A percentile compares a stretch with the other conserved stretches of the same genome.
phyloP scores from a whole-genome alignment of 1,140 invertebrate genomes.

The Antheraea pernyi region DNA sequence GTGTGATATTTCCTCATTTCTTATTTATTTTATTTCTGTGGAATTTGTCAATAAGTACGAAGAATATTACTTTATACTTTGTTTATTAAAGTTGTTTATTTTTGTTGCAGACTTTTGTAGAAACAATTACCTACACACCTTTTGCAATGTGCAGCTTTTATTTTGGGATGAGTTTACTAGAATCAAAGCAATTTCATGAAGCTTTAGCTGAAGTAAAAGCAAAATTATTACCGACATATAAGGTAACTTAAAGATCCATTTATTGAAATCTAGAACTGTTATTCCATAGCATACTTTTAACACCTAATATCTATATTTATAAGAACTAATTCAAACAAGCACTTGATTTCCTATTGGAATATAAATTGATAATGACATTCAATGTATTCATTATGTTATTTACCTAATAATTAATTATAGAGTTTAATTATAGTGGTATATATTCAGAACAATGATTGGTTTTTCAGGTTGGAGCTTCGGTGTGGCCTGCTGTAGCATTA shows the following conservation, averaged over 20 bases:
- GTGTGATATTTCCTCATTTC: conserved; percentile 24
- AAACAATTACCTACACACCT: conserved; percentile 91
- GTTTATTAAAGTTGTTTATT: neutral
- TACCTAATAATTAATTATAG: no score
- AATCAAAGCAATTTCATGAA: conserved; percentile 84
- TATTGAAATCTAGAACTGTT: no score
- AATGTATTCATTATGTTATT: no score
- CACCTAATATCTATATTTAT: no score
- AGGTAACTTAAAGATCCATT: conserved; percentile 75
- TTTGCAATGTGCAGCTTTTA: conserved; percentile 90
- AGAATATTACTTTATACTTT: no score
- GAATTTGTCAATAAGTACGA: neutral
- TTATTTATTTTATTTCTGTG: neutral
- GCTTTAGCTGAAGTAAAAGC: conserved; percentile 85
- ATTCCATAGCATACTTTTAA: no score
- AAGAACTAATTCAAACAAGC: no score
- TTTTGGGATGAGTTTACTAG: conserved; percentile 89
- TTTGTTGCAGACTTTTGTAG: conserved; percentile 84
- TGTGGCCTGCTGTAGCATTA: conserved; percentile 91
- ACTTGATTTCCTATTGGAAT: no score
- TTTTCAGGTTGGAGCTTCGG: conserved; percentile 86
- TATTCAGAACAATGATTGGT: neutral
- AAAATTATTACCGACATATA: conserved; percentile 90
- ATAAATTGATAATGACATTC: no score
- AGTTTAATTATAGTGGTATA: neutral